Base-by-base conservation (phyloP, 2,888 invertebrate genomes). In the Hydrotaea diabolus region DNA sequence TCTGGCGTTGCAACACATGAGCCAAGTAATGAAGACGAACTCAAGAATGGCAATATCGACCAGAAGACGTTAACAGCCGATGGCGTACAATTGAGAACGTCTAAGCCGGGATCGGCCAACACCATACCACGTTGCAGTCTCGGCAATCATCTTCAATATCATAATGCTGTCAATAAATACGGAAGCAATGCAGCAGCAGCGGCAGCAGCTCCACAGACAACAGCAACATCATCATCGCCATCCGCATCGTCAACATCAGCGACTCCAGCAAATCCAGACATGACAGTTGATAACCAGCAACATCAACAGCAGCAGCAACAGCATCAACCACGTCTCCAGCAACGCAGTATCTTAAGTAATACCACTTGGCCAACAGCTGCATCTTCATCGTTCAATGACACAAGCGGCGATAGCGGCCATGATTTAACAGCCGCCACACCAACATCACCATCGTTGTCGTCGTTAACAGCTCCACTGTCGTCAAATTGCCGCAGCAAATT, bases 61-160 rank as follows among this genome's bases (percentile, higher is more conserved):
- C 83, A 79, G 81, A 85, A 78, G 66, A 83, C 82, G 59, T 64
- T 66, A 39, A n/a, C 31, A 31, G 39, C 39, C 36, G 21, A 69
- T 55, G 77, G 69, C 13, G 69, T 46, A 77, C 77, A 69, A 80
- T 74, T 85, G 46, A 82, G 80, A 77, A 79, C 82, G 19, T 66
- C 81, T 26, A 79, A 79, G 76, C 66, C 82, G 21, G 66, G 79
- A 66, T 31, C 85, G 69, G 72, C 76, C 13, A 91, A 90, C 86
- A 90, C 91, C 64, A 87, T 91, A 88, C 90, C 91, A 81, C 91
- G 90, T 80, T 88, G 90, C 11, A 86, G 85, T 83, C 88, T 69
- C 59, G 43, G 73, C 71, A 77, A 53, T 80, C 80, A 78, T 69
- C 77, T 76, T 74, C 78, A 84, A 81, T 77, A 76, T 83, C 82